Evolutionary conservation across 1,140 invertebrate species (phyloP).

Genomic region (Caenorhabditis elegans): DNA sequence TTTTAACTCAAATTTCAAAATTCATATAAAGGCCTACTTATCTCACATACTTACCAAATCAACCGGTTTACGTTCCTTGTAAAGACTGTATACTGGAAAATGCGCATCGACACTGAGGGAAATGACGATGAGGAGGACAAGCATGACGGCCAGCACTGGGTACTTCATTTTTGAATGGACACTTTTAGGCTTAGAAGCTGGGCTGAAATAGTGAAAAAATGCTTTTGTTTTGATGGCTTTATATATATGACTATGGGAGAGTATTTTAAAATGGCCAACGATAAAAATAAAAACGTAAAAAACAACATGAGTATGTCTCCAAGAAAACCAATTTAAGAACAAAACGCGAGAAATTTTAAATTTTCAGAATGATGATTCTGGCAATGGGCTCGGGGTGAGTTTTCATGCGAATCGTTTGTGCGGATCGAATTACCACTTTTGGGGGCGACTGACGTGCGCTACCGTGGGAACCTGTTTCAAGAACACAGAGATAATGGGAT

Average conservation of each 20-base stretch:
- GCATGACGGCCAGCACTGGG: background rate
- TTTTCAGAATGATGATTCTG: background rate
- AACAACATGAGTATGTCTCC: too few species aligned
- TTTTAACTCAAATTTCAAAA: too few species aligned
- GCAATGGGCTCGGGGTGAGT: background rate
- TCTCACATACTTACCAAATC: background rate
- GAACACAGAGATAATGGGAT: too few species aligned
- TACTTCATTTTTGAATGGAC: background rate
- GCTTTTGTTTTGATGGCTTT: background rate
- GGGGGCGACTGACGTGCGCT: conserved; percentile 1
- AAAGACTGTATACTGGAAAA: conserved; percentile 24
- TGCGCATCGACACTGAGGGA: background rate
- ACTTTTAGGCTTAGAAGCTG: background rate
- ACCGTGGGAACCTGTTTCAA: background rate
- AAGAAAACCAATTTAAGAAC: too few species aligned
- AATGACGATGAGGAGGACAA: background rate
- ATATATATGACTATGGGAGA: background rate
- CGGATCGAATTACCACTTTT: conserved; percentile 9
- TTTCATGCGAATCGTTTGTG: background rate
- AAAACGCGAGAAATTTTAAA: background rate
- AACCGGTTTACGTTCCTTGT: conserved; percentile 17
- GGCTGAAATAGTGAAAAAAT: background rate
- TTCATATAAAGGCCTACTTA: too few species aligned
- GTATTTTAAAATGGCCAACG: too few species aligned
- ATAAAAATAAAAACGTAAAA: too few species aligned